These are phyloP conservation scores for Ormyrus nitidulus DNA, from an alignment of 2,888 invertebrate genomes.

Conservation along the genomic window DNA sequence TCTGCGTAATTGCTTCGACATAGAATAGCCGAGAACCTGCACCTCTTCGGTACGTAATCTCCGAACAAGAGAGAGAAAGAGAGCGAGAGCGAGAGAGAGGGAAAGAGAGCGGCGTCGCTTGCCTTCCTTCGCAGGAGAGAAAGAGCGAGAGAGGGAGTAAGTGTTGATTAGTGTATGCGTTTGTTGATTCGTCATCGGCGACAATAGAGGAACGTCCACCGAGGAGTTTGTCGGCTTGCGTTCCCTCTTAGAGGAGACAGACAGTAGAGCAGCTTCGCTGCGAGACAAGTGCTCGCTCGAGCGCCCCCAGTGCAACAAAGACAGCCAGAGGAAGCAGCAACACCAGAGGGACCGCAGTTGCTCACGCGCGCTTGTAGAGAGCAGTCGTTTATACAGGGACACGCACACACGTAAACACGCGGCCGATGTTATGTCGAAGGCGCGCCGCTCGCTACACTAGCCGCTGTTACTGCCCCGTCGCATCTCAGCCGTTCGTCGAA, in stretches of 20 bases:
- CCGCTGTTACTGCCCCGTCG: conserved; percentile 17
- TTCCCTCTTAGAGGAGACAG: too few species aligned
- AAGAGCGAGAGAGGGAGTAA: background rate
- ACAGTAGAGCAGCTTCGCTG: background rate
- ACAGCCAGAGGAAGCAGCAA: background rate
- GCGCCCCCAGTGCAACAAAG: background rate
- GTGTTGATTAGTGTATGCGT: conserved; percentile 12
- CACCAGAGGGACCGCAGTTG: too few species aligned
- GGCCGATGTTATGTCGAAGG: conserved; percentile 59
- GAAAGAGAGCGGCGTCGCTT: background rate
- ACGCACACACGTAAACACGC: conserved; percentile 44
- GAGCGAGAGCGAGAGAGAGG: too few species aligned
- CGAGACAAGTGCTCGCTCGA: conserved; percentile 1
- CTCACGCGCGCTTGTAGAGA: too few species aligned
- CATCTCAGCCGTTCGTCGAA: background rate
- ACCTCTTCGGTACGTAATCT: too few species aligned
- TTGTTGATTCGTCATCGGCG: conserved; percentile 54
- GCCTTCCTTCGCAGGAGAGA: background rate
- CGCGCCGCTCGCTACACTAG: conserved; percentile 36
- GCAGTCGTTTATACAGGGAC: background rate
- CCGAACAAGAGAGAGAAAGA: too few species aligned
- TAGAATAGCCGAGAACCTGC: too few species aligned
- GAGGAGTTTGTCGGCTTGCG: too few species aligned
- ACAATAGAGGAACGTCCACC: background rate
- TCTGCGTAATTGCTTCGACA: background rate